Evolutionary conservation across 2,797 vertebrate genomes (phyloP).

Genomic region (Pantherophis alleghaniensis): DNA sequence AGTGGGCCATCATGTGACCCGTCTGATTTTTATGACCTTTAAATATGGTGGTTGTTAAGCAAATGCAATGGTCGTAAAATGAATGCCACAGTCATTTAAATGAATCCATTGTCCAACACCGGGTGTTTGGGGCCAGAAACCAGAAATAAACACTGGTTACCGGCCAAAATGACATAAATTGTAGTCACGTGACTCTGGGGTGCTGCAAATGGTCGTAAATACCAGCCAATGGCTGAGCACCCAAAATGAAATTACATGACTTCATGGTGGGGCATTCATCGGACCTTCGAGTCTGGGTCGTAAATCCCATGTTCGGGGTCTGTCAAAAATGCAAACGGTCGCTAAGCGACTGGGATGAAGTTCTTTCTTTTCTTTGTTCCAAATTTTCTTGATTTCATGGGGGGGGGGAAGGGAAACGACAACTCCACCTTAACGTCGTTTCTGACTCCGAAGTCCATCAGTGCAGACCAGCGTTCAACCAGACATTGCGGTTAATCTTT

Average conservation of each 20-base stretch:
- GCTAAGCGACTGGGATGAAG: not conserved
- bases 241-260: not conserved
- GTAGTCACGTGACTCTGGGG: not conserved
- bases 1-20: not conserved
- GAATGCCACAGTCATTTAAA: not conserved
- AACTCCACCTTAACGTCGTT: not conserved
- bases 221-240: not conserved
- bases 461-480: not conserved
- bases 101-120: not conserved
- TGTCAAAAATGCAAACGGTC: not conserved
- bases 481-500: not conserved
- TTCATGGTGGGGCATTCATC: not conserved
- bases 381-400: not conserved
- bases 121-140: not conserved
- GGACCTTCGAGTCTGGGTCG: not conserved
- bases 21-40: not conserved
- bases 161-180: not conserved
- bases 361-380: not conserved
- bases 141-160: not conserved
- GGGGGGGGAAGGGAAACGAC: rapidly evolving
- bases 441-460: not conserved
- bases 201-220: not conserved
- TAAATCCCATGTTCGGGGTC: not conserved
- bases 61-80: not conserved
- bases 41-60: not conserved